phyloP scores from a whole-genome alignment of 2,797 vertebrate species.

The Hirundo rustica region DNA sequence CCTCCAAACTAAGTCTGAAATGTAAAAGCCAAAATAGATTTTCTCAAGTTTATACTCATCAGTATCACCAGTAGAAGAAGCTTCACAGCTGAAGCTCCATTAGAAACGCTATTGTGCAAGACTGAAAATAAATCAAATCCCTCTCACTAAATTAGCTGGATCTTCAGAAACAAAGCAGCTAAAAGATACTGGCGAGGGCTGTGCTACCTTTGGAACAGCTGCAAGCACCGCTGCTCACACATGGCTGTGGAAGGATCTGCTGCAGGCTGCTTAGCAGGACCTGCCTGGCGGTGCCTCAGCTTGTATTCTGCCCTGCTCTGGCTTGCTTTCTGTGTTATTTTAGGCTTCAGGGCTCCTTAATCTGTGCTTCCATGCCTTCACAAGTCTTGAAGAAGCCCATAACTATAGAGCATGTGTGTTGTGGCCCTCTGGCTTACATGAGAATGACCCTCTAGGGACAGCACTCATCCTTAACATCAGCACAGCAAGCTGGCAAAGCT shows the following conservation, averaged over 20 bases:
- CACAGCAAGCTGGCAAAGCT: not conserved
- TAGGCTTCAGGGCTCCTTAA: not conserved
- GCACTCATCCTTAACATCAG: not conserved
- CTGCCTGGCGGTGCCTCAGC: not conserved
- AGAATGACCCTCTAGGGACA: not conserved
- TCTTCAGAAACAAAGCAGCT: not conserved
- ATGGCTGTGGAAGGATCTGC: not conserved
- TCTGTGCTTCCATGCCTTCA: not conserved
- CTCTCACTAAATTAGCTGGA: not conserved
- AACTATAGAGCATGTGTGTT: not conserved
- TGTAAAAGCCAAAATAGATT: not conserved
- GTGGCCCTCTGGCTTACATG: not conserved
- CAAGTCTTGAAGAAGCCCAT: not conserved
- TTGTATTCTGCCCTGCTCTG: not conserved
- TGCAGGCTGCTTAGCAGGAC: not conserved
- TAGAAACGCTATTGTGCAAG: not conserved
- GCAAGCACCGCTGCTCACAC: not conserved
- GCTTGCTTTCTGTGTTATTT: not conserved
- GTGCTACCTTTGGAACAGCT: not conserved
- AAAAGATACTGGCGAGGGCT: not conserved
- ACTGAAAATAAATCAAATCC: not conserved
- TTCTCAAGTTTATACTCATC: not conserved
- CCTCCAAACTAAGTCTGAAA: not conserved
- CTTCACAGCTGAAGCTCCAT: not conserved
- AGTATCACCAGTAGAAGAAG: not conserved